Evolutionary conservation across 2,797 vertebrate species (phyloP).

Genomic region (Neomorphus geoffroyi): DNA sequence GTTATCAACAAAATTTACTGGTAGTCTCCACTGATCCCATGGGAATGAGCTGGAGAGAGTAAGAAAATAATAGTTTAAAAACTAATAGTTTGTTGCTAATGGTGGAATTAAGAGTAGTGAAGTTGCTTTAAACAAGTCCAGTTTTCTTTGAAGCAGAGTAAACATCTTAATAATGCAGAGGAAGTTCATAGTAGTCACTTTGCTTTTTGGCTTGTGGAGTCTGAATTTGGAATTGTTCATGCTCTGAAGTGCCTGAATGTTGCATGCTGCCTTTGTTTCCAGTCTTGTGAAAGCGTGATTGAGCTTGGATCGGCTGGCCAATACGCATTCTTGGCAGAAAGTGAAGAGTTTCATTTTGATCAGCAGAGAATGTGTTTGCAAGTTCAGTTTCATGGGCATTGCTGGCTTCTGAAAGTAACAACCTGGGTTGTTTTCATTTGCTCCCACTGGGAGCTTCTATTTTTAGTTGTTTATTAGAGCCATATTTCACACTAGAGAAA

Average conservation of each 20-base stretch:
- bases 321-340: neutral
- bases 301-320: neutral
- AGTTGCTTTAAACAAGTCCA: neutral
- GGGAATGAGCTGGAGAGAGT: neutral
- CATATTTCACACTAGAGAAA: neutral
- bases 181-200: neutral
- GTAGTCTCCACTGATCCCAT: neutral
- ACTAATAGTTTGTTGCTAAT: neutral
- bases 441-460: neutral
- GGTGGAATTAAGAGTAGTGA: rapidly evolving
- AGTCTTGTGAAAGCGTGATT: neutral
- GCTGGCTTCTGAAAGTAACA: neutral
- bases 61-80: neutral
- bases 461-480: conserved; percentile 19
- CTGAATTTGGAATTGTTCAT: neutral
- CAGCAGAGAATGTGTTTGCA: neutral
- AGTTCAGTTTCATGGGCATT: neutral
- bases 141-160: neutral
- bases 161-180: neutral
- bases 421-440: rapidly evolving
- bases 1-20: neutral
- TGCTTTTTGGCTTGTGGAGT: neutral
- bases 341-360: neutral
- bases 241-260: neutral
- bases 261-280: neutral